A percentile compares a stretch with the other conserved stretches of the same genome.
Conservation (phyloP, 2,113 vertebrate genomes). For the Lagopus muta region DNA sequence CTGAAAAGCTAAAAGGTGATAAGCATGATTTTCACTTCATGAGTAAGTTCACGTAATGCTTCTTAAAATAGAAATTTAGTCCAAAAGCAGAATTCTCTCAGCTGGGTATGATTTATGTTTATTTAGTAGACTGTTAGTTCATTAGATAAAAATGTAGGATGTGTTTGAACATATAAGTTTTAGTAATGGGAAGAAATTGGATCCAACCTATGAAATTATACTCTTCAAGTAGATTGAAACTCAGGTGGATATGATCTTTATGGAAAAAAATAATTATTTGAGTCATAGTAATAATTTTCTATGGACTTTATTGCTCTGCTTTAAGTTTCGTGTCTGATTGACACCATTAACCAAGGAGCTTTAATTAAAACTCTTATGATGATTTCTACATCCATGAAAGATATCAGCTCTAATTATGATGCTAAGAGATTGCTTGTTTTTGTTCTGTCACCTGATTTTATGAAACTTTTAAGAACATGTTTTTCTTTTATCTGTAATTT, state of each 20-base stretch:
- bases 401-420: neutral
- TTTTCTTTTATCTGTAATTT: neutral
- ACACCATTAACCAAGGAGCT: neutral
- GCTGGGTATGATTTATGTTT: neutral
- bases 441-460: neutral
- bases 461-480: neutral
- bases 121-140: neutral
- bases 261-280: neutral
- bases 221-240: neutral
- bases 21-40: neutral
- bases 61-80: constrained; percentile 13
- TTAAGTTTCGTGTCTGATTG: neutral
- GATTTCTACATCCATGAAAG: neutral
- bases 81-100: neutral
- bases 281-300: neutral
- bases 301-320: fast-evolving
- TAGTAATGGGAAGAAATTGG: neutral
- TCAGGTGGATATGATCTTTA: neutral
- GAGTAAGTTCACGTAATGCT: neutral
- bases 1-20: neutral
- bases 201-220: neutral
- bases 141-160: neutral
- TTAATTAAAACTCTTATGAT: neutral
- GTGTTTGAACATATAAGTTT: neutral
- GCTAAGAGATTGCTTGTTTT: neutral